A percentile compares a stretch with the other conserved stretches of the same genome.
Evolutionary conservation across 2,113 vertebrate species (phyloP).

Genomic region (Malurus cyaneus): DNA sequence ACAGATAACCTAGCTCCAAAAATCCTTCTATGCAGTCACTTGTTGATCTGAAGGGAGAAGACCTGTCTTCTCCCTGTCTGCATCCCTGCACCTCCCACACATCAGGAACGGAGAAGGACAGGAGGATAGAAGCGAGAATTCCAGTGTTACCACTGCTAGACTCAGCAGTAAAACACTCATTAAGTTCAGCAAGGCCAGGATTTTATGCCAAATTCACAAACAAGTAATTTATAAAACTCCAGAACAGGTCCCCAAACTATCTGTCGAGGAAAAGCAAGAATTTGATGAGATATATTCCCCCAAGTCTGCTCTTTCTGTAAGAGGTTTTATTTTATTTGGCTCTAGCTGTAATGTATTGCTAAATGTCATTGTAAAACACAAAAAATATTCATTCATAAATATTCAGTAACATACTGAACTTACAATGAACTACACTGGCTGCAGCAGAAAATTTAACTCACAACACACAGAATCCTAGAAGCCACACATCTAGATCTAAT

Average conservation of each 20-base stretch:
- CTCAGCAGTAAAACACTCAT: background rate
- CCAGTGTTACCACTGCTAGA: background rate
- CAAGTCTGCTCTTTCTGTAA: conserved; percentile 29
- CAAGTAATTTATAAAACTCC: background rate
- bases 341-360: conserved; percentile 37
- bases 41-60: background rate
- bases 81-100: background rate
- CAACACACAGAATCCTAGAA: background rate
- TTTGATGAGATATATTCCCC: background rate
- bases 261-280: conserved; percentile 27
- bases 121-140: background rate
- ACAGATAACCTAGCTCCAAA: background rate
- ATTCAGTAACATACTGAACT: conserved; percentile 66
- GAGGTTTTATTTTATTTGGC: conserved; percentile 59
- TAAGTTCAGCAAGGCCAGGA: conserved; percentile 13
- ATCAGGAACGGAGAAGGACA: background rate
- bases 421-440: conserved; percentile 43
- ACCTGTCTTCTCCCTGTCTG: background rate
- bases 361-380: conserved; percentile 46
- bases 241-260: conserved; percentile 40
- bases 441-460: conserved; percentile 42
- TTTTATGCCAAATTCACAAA: conserved; percentile 25
- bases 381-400: conserved; percentile 65
- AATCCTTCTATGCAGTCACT: background rate
- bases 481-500: background rate